These are phyloP conservation scores for Quiscalus mexicanus DNA, from an alignment of 2,113 vertebrate species.

Conservation along the genomic window DNA sequence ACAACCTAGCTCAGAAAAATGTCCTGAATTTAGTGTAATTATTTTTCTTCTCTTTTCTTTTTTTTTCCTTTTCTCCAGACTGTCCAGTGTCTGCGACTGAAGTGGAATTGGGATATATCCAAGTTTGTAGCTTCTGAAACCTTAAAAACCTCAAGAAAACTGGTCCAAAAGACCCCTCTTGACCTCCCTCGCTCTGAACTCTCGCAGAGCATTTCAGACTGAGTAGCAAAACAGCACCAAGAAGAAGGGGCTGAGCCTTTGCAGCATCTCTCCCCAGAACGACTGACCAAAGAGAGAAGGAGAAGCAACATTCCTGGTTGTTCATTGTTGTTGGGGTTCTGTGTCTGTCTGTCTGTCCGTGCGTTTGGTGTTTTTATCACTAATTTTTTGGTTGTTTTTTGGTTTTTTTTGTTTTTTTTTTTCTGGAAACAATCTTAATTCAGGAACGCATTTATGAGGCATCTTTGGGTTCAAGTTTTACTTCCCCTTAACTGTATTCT, in stretches of 20 bases:
- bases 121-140: constrained; percentile 60
- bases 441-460: constrained; percentile 55
- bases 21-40: background rate
- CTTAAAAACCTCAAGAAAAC: constrained; percentile 65
- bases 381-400: background rate
- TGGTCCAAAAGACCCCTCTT: constrained; percentile 69
- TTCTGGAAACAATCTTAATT: constrained; percentile 49
- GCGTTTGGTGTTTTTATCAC: background rate
- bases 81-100: constrained; percentile 11
- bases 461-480: constrained; percentile 44
- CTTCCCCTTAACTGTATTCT: constrained; percentile 22
- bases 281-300: background rate
- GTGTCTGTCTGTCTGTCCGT: constrained; percentile 48
- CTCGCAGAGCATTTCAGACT: constrained; percentile 41
- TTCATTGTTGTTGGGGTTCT: background rate
- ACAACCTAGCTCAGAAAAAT: background rate
- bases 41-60: background rate
- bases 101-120: constrained; percentile 33
- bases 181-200: constrained; percentile 54
- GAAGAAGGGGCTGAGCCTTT: background rate
- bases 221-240: constrained; percentile 46
- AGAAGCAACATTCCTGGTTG: constrained; percentile 40
- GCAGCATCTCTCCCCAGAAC: background rate
- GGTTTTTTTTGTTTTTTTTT: background rate
- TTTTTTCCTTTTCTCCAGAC: constrained; percentile 46